Conservation (phyloP, 2,888 invertebrate genomes). For the Stenurella melanura region DNA sequence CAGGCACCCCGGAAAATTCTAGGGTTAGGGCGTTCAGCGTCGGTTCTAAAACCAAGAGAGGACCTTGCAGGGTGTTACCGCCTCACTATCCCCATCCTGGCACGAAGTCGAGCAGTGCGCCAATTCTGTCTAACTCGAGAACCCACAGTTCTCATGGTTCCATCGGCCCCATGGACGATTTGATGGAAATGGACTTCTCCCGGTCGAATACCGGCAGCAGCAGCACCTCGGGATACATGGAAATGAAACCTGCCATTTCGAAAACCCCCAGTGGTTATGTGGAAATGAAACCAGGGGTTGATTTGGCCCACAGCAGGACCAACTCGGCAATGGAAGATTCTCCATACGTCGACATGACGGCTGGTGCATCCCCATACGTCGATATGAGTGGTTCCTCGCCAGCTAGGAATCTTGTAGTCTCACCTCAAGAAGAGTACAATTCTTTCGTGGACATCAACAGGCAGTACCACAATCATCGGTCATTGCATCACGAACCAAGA, state of each 20-base stretch:
- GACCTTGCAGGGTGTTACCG: slow-evolving; percentile 66
- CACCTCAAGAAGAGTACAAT: slow-evolving; percentile 42
- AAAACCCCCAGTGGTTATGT: slow-evolving; percentile 68
- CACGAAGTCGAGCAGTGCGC: slow-evolving; percentile 82
- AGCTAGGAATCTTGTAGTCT: slow-evolving; percentile 31
- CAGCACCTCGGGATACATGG: slow-evolving; percentile 75
- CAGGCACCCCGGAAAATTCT: slow-evolving; percentile 73
- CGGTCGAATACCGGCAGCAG: slow-evolving; percentile 70
- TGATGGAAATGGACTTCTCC: slow-evolving; percentile 88
- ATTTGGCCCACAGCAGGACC: slow-evolving; percentile 55
- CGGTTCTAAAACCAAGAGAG: slow-evolving; percentile 80
- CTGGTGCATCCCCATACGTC: slow-evolving; percentile 60
- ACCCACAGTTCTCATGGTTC: slow-evolving; percentile 73
- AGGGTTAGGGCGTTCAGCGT: slow-evolving; percentile 86
- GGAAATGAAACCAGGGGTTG: slow-evolving; percentile 72
- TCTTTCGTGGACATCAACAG: slow-evolving; percentile 52
- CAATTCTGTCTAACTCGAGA: slow-evolving; percentile 77
- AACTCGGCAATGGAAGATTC: slow-evolving; percentile 66
- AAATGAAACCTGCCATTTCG: slow-evolving; percentile 40
- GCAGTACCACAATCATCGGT: slow-evolving; percentile 42
- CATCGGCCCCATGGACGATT: slow-evolving; percentile 81
- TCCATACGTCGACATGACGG: slow-evolving; percentile 75
- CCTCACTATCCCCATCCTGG: slow-evolving; percentile 58
- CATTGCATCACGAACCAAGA: slow-evolving; percentile 40
- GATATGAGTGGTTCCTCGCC: slow-evolving; percentile 58